phyloP scores from a whole-genome alignment of 2,888 invertebrate species.

The Ophioninae sp. region DNA sequence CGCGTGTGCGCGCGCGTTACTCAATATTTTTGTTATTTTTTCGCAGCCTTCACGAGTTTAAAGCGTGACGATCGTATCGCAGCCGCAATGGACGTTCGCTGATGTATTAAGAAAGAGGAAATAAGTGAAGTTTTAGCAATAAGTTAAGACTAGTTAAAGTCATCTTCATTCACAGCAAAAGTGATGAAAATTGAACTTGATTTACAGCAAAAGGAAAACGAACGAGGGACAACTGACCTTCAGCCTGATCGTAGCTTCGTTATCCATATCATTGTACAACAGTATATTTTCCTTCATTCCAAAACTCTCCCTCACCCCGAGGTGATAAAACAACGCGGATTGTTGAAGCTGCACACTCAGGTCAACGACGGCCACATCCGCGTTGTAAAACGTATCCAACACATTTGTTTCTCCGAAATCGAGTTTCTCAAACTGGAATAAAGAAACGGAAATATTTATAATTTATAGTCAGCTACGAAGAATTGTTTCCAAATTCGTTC shows the following conservation, averaged over 20 bases:
- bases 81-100: slow-evolving; percentile 25
- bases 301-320: slow-evolving; percentile 98
- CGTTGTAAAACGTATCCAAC: slow-evolving; percentile 98
- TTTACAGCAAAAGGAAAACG: neutral
- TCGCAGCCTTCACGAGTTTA: slow-evolving; percentile 11
- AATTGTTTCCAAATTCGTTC: neutral
- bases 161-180: neutral
- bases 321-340: slow-evolving; percentile 96
- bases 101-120: neutral
- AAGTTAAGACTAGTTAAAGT: neutral
- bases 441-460: neutral
- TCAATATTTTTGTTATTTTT: slow-evolving; percentile 27
- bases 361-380: slow-evolving; percentile 98
- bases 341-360: slow-evolving; percentile 95
- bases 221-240: slow-evolving; percentile 85
- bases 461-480: neutral
- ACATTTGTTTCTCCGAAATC: slow-evolving; percentile 99
- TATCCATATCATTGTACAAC: slow-evolving; percentile 93
- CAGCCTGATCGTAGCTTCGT: slow-evolving; percentile 92
- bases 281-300: slow-evolving; percentile 97
- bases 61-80: slow-evolving; percentile 23
- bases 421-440: slow-evolving; percentile 93
- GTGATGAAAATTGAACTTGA: no score
- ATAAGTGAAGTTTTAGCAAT: neutral
- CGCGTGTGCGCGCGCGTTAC: neutral